Conservation (phyloP, 1,140 invertebrate genomes). For the Alviniconcha marisindica region DNA sequence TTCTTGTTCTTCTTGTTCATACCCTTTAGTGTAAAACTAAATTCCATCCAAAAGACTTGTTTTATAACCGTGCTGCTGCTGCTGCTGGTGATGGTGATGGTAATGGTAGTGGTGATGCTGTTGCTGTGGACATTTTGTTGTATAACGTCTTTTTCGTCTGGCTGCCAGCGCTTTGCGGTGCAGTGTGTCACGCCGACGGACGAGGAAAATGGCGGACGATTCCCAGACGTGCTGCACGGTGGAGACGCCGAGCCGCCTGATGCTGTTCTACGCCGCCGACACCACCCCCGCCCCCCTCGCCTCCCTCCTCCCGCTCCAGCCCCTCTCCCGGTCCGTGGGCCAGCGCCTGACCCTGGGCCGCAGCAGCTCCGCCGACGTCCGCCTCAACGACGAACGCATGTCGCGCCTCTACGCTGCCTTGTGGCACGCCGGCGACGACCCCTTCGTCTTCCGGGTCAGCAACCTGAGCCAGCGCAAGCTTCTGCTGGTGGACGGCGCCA, state of each 20-base stretch:
- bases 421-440: slow-evolving; percentile 33
- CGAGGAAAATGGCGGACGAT: neutral
- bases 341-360: slow-evolving; percentile 10
- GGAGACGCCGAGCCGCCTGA: slow-evolving; percentile 29
- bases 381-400: slow-evolving; percentile 41
- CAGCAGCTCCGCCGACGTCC: slow-evolving; percentile 25
- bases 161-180: neutral
- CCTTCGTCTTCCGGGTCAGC: slow-evolving; percentile 40
- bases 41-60: no score
- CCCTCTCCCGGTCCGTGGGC: neutral
- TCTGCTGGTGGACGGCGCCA: slow-evolving; percentile 24
- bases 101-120: no score
- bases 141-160: neutral
- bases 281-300: neutral
- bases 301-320: slow-evolving; percentile 17
- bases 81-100: no score
- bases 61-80: no score
- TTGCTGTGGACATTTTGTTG: neutral
- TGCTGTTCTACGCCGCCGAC: slow-evolving; percentile 27
- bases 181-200: neutral
- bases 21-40: no score
- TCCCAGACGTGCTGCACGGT: slow-evolving; percentile 21
- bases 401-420: slow-evolving; percentile 32
- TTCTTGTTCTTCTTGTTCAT: no score
- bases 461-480: slow-evolving; percentile 39